Evolutionary conservation across 2,797 vertebrate genomes (phyloP).

Genomic region (Natrix natrix): DNA sequence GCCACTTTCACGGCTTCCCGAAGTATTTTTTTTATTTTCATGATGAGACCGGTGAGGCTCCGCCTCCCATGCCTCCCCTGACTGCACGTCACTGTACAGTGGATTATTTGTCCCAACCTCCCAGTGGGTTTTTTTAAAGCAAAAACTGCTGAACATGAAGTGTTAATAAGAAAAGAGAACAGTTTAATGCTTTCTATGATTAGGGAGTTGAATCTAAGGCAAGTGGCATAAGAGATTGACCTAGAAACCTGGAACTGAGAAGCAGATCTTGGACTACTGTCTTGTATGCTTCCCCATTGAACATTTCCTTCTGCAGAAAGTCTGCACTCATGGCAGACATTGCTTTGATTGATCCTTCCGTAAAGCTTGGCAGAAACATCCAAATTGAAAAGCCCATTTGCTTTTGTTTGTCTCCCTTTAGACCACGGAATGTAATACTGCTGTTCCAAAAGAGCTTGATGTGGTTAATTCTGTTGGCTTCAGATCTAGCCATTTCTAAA

Average conservation of each 20-base stretch:
- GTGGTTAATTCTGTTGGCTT: background rate
- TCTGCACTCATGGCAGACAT: background rate
- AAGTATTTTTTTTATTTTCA: too few relatives aligned
- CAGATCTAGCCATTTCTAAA: background rate
- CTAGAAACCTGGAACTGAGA: slow-evolving; percentile 1
- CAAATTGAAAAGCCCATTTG: background rate
- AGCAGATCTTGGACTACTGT: background rate
- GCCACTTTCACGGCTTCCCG: too few relatives aligned
- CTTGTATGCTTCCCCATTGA: background rate
- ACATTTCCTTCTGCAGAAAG: background rate
- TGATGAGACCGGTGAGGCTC: too few relatives aligned
- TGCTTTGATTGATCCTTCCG: slow-evolving; percentile 7
- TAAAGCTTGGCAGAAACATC: background rate
- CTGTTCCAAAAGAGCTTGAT: slow-evolving; percentile 19
- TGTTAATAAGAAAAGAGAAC: background rate
- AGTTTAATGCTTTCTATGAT: background rate
- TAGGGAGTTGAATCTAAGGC: background rate
- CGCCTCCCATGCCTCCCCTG: too few relatives aligned
- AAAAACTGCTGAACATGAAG: background rate
- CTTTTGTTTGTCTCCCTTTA: slow-evolving; percentile 28
- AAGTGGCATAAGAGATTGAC: background rate
- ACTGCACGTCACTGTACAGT: too few relatives aligned
- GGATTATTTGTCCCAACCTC: background rate
- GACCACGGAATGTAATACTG: background rate
- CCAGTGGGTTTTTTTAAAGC: background rate